Conservation (phyloP, 2,797 vertebrate species). For the Liasis olivaceus region DNA sequence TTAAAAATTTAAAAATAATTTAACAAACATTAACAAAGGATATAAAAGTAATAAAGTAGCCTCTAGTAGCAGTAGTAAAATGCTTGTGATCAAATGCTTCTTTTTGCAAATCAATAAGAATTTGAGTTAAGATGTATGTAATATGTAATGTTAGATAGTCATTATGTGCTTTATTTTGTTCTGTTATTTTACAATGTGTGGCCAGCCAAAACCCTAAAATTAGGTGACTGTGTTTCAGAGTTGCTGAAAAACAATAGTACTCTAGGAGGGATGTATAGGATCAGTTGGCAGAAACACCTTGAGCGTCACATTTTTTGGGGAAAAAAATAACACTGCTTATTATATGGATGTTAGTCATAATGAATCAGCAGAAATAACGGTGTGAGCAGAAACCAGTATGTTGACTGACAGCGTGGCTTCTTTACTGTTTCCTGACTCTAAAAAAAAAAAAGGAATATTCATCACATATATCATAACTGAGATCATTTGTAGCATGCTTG, state of each 20-base stretch:
- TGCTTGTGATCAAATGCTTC: background rate
- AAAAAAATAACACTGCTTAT: background rate
- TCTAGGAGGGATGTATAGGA: too few relatives aligned
- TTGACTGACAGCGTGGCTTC: conserved; percentile 30
- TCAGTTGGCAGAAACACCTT: conserved; percentile 6
- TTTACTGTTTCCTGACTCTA: conserved; percentile 26
- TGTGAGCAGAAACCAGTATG: conserved; percentile 10
- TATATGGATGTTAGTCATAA: background rate
- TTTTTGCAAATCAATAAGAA: conserved; percentile 21
- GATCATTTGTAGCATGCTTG: conserved; percentile 7
- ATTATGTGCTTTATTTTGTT: conserved; percentile 33
- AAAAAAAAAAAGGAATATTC: conserved; percentile 22
- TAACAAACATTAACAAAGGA: background rate
- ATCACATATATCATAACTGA: conserved; percentile 13
- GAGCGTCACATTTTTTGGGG: conserved; percentile 29
- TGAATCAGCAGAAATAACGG: conserved; percentile 36
- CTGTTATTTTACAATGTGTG: conserved; percentile 24
- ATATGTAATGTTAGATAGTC: background rate
- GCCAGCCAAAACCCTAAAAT: conserved; percentile 43
- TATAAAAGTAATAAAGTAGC: background rate
- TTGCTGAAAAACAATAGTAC: conserved; percentile 25
- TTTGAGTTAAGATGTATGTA: conserved; percentile 15
- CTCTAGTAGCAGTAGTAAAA: background rate
- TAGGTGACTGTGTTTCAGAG: conserved; percentile 28
- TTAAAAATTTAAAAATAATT: background rate